A percentile compares a stretch with the other conserved stretches of the same genome.
Evolutionary conservation across 2,113 vertebrate species (phyloP).

Genomic region (Pundamilia nyererei): DNA sequence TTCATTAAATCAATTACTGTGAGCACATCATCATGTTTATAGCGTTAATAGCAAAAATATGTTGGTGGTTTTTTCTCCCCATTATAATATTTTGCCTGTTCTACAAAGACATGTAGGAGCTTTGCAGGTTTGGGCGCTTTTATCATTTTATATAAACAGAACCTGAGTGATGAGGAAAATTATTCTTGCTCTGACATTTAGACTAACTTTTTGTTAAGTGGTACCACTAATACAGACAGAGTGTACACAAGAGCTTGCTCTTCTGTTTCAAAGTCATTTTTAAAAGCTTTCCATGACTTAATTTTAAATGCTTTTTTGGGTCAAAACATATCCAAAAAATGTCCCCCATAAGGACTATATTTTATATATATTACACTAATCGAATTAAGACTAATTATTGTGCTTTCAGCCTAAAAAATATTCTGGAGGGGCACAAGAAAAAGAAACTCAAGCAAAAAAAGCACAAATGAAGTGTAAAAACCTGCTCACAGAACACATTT

Average conservation of each 20-base stretch:
- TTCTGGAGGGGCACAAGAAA: not conserved
- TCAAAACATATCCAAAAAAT: not conserved
- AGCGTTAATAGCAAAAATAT: not conserved
- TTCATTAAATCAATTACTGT: constrained; percentile 93
- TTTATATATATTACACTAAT: not conserved
- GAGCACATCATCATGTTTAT: constrained; percentile 83
- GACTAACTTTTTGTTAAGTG: not conserved
- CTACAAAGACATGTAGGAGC: not conserved
- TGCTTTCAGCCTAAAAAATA: not conserved
- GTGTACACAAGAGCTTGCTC: not conserved
- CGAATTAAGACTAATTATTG: not conserved
- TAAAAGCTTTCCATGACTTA: not conserved
- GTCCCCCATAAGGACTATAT: not conserved
- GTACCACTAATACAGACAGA: not conserved
- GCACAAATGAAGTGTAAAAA: not conserved
- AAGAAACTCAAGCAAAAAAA: not conserved
- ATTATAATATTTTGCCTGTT: not conserved
- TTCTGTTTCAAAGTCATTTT: not conserved
- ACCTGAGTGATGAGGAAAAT: not conserved
- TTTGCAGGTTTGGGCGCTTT: not conserved
- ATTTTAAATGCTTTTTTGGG: not conserved
- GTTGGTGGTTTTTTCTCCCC: not conserved
- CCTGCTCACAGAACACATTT: not conserved
- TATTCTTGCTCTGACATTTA: not conserved
- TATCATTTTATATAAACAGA: constrained; percentile 8